Evolutionary conservation across 2,113 vertebrate species (phyloP).

Genomic region (Plestiodon gilberti): DNA sequence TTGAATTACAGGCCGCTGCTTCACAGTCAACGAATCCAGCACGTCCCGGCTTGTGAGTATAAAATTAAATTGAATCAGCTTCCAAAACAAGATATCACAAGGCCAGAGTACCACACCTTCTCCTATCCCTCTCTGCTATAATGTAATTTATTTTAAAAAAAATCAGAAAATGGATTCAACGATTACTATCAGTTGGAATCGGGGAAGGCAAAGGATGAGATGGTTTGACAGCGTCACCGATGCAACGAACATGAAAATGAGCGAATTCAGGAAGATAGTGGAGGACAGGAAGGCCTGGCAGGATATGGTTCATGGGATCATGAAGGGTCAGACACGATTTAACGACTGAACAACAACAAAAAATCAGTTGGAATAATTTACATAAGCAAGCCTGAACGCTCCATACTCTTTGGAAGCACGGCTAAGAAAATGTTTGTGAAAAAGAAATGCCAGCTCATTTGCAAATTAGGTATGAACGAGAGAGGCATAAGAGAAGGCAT

Average conservation of each 20-base stretch:
- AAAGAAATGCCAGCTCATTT: constrained; percentile 29
- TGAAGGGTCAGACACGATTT: too few relatives aligned
- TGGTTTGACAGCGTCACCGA: too few relatives aligned
- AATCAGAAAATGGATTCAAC: constrained; percentile 31
- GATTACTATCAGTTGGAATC: constrained; percentile 4
- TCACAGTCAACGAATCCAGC: constrained; percentile 10
- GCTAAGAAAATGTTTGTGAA: constrained; percentile 22
- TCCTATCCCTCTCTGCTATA: constrained; percentile 28
- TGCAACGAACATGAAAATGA: too few relatives aligned
- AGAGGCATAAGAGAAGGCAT: too few relatives aligned
- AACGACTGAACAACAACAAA: too few relatives aligned
- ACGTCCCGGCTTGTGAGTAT: constrained; percentile 31
- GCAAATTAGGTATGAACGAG: constrained; percentile 37
- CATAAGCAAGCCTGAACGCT: constrained; percentile 19
- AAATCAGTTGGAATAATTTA: constrained; percentile 27
- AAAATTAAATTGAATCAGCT: constrained; percentile 33
- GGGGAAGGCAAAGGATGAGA: too few relatives aligned
- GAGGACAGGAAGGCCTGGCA: too few relatives aligned
- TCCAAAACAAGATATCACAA: constrained; percentile 25
- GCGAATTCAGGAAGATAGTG: too few relatives aligned
- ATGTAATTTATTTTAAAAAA: not conserved
- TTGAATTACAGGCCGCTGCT: not conserved
- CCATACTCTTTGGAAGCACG: constrained; percentile 31
- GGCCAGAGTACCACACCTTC: constrained; percentile 25
- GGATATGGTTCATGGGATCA: too few relatives aligned